These are phyloP conservation scores for Scaptomyza polygonia DNA, from an alignment of 2,888 invertebrate genomes.

Conservation along the genomic window DNA sequence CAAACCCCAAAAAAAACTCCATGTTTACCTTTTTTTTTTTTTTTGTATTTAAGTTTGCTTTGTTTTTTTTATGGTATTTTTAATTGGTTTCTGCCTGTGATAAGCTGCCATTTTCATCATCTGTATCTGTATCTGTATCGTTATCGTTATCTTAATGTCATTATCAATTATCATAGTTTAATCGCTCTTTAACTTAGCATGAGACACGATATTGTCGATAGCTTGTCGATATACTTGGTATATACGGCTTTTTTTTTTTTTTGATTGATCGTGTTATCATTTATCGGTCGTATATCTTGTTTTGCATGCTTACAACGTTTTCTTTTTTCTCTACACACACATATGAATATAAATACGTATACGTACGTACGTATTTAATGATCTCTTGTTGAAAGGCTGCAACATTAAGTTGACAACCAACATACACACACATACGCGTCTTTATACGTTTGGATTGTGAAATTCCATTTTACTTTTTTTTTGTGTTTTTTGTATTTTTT, in stretches of 20 bases:
- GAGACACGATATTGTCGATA: conserved; percentile 25
- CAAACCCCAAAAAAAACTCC: conserved; percentile 27
- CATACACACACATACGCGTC: conserved; percentile 34
- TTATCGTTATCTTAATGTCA: conserved; percentile 11
- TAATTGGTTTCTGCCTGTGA: conserved; percentile 39
- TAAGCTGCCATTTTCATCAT: conserved; percentile 46
- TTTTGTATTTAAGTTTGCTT: conserved; percentile 42
- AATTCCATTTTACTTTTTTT: background rate
- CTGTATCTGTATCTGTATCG: conserved; percentile 31
- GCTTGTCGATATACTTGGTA: conserved; percentile 45
- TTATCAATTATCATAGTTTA: conserved; percentile 19
- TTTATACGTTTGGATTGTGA: conserved; percentile 24
- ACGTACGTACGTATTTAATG: conserved; percentile 14
- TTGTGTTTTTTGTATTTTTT: no score
- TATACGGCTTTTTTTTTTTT: conserved; percentile 14
- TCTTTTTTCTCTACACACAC: conserved; percentile 11
- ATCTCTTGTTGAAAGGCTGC: conserved; percentile 34
- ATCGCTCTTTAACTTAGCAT: conserved; percentile 26
- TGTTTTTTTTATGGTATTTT: conserved; percentile 53
- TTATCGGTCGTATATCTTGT: conserved; percentile 11
- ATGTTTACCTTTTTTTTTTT: conserved; percentile 14
- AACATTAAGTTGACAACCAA: conserved; percentile 70
- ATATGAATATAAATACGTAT: conserved; percentile 10
- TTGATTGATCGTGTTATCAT: conserved; percentile 19
- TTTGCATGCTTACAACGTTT: conserved; percentile 25